Percentiles rank a stretch among this genome's conserved stretches.
These are phyloP conservation scores for Tetragonula carbonaria DNA, from an alignment of 2,888 invertebrate species.

Conservation along the genomic window DNA sequence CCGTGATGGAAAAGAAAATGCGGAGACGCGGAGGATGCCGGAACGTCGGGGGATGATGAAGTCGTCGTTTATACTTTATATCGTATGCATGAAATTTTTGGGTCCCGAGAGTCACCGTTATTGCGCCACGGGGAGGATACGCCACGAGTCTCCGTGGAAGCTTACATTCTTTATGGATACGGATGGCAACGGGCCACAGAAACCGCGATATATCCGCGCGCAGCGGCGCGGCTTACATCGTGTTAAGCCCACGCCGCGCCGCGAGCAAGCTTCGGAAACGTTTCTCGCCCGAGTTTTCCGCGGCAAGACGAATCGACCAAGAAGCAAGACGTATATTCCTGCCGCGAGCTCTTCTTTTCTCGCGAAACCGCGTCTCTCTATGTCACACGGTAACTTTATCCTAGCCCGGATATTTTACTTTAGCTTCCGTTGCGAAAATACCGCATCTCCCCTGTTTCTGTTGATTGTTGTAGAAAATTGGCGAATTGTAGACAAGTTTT, in stretches of 20 bases:
- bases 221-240: constrained; percentile 65
- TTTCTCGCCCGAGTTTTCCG: constrained; percentile 34
- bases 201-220: constrained; percentile 58
- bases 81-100: constrained; percentile 75
- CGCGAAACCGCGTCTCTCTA: not conserved
- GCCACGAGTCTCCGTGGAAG: constrained; percentile 45
- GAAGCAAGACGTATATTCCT: constrained; percentile 51
- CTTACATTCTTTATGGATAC: constrained; percentile 79
- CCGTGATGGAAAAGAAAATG: constrained; percentile 9
- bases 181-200: constrained; percentile 64
- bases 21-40: not conserved
- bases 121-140: constrained; percentile 60
- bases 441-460: too few species aligned
- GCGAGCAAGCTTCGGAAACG: constrained; percentile 23
- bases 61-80: constrained; percentile 72
- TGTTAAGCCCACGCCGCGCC: constrained; percentile 67
- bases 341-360: not conserved
- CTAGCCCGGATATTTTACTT: not conserved
- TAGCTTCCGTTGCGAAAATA: not conserved
- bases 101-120: constrained; percentile 70
- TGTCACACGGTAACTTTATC: not conserved
- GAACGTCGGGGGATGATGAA: constrained; percentile 61
- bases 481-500: too few species aligned
- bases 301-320: constrained; percentile 45
- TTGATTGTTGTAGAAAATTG: too few species aligned